Percentiles rank a stretch among this genome's conserved stretches.
These are phyloP conservation scores for Novumbra hubbsi DNA, from an alignment of 2,797 vertebrate species.

Conservation along the genomic window DNA sequence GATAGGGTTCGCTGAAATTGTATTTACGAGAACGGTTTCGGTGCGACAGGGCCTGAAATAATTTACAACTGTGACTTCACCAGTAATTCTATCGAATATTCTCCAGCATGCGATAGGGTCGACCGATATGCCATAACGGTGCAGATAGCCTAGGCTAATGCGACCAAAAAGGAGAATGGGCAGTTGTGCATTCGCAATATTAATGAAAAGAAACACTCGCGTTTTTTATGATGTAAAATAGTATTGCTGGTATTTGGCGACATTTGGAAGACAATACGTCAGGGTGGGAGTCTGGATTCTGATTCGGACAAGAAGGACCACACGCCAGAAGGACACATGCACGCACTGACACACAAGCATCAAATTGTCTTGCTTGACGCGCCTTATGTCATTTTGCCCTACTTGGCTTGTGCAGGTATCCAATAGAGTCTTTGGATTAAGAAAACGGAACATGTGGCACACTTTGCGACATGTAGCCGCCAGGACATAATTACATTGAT, in stretches of 20 bases:
- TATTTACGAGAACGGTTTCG: neutral
- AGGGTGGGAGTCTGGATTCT: neutral
- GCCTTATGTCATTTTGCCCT: neutral
- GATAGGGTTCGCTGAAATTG: neutral
- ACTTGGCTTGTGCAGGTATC: neutral
- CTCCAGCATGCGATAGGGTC: neutral
- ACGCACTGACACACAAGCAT: neutral
- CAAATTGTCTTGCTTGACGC: neutral
- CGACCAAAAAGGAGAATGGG: neutral
- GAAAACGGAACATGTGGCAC: neutral
- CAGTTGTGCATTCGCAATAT: neutral
- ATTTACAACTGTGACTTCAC: neutral
- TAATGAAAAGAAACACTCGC: neutral
- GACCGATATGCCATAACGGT: neutral
- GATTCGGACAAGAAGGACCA: neutral
- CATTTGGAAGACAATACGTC: neutral
- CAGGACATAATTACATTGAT: neutral
- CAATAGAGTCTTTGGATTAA: neutral
- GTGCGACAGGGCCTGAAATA: neutral
- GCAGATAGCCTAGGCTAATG: neutral
- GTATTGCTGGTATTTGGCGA: neutral
- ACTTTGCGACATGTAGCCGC: neutral
- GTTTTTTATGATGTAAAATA: neutral
- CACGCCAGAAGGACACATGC: neutral
- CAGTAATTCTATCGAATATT: neutral